Evolutionary conservation across 2,113 vertebrate genomes (phyloP).

Genomic region (Pungitius pungitius): DNA sequence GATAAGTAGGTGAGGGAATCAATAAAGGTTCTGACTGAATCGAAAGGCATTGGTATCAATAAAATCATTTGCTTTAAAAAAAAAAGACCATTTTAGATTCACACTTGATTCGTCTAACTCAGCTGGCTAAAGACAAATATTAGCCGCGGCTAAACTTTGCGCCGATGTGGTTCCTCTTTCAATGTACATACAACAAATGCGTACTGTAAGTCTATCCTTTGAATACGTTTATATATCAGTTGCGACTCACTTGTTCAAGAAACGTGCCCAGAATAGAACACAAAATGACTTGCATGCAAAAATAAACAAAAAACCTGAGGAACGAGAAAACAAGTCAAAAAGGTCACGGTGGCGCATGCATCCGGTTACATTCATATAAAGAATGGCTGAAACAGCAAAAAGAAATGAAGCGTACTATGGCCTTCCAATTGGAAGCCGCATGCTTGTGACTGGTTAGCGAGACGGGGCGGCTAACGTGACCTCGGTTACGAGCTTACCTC

Average conservation of each 20-base stretch:
- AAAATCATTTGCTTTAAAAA: no score
- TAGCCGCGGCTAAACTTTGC: neutral
- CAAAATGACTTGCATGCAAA: slow-evolving; percentile 33
- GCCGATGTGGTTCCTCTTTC: neutral
- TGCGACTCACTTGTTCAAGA: slow-evolving; percentile 18
- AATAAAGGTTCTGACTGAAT: no score
- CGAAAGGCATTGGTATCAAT: no score
- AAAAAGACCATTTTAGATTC: no score
- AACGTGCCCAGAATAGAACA: slow-evolving; percentile 28
- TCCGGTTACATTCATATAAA: slow-evolving; percentile 18
- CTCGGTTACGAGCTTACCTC: slow-evolving; percentile 70
- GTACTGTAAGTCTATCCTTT: neutral
- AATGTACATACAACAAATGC: neutral
- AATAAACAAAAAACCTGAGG: neutral
- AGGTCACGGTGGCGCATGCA: slow-evolving; percentile 23
- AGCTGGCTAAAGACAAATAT: neutral
- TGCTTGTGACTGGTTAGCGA: slow-evolving; percentile 37
- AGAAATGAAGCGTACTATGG: slow-evolving; percentile 17
- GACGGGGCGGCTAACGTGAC: slow-evolving; percentile 33
- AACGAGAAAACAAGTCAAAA: neutral
- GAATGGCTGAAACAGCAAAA: slow-evolving; percentile 59
- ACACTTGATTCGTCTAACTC: neutral
- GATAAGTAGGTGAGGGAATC: no score
- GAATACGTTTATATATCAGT: neutral
- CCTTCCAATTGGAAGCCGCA: slow-evolving; percentile 39